A percentile compares a stretch with the other conserved stretches of the same genome.
These are phyloP conservation scores for Orestias chungarensis DNA, from an alignment of 2,797 vertebrate species.

Conservation along the genomic window DNA sequence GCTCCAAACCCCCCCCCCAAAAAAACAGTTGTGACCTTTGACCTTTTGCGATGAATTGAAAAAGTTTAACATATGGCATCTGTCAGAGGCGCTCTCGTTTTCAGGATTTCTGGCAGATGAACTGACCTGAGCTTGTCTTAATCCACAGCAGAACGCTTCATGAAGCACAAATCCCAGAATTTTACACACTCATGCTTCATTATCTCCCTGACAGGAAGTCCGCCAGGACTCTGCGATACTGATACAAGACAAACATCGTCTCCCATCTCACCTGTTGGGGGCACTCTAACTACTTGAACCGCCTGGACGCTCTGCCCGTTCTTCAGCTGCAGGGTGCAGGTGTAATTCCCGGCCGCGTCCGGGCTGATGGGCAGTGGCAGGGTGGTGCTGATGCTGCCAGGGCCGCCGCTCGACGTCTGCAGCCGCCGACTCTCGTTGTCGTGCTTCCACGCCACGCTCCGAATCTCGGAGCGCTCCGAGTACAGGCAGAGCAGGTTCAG, in stretches of 20 bases:
- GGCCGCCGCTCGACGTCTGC: not conserved
- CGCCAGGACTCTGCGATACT: conserved; percentile 15
- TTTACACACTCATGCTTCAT: conserved; percentile 51
- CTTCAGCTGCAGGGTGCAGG: conserved; percentile 71
- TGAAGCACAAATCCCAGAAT: conserved; percentile 42
- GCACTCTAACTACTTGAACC: conserved; percentile 43
- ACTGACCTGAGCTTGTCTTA: conserved; percentile 41
- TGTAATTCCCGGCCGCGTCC: conserved; percentile 76
- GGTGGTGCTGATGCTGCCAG: conserved; percentile 51
- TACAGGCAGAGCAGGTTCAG: conserved; percentile 71
- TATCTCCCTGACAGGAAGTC: conserved; percentile 48
- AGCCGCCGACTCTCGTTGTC: conserved; percentile 53
- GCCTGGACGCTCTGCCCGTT: conserved; percentile 64
- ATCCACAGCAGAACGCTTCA: conserved; percentile 37
- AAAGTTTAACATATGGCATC: conserved; percentile 47
- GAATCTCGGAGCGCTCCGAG: conserved; percentile 58
- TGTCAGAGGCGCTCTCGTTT: conserved; percentile 38
- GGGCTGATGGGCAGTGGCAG: conserved; percentile 67
- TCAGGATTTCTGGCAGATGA: conserved; percentile 38
- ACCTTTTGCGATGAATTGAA: conserved; percentile 38
- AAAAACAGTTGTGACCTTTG: conserved; percentile 28
- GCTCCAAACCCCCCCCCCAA: not conserved
- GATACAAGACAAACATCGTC: conserved; percentile 10
- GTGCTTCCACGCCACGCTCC: conserved; percentile 59
- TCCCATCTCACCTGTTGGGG: conserved; percentile 33